Evolutionary conservation across 2,113 vertebrate genomes (phyloP), one percentile per base, ranked within the genome.

Genomic region (Collichthys lucidus): DNA sequence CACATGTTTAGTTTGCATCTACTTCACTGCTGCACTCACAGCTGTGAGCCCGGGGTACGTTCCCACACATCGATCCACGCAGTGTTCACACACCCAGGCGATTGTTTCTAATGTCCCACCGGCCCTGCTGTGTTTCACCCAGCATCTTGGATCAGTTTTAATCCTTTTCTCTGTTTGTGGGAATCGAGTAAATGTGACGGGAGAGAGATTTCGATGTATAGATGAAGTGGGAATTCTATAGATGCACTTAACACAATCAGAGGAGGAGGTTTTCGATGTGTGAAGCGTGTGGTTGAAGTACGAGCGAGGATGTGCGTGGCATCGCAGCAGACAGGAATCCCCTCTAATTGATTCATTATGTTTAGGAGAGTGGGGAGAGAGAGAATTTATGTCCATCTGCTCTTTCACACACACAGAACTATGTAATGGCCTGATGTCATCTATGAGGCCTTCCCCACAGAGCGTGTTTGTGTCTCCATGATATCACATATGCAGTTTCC

Each of bases 41-140:
- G 89, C 82, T 92, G 88, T 52, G 73, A 46, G 57, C 53, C 56
- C 26, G 62, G 62, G 47, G 6, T 22, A 64, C 20, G 16, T 89
- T 88, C 85, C 78, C 88, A 86, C 84, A 64, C 74, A 57, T 55
- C 8, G 11, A 59, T 60, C 56, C 59, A 62, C 31, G 19, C 71
- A 53, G 40, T 24, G 19, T 56, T 73, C 64, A 65, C 68, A 78
- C 59, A 70, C 49, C 29, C 47, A 56, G 49, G 12, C 44, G 1
- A 42, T 81, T 50, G 71, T 80, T 72, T 67, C 35, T 60, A 29
- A 46, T 59, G 31, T 83, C 77, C 77, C 77, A 50, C 52, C 22
- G 53, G 71, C 47, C 62, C 29, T 57, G 46, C 60, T 83, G 24
- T 44, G 26, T 76, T 76, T 75, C 19, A 10, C 50, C 64, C 65